Base-by-base conservation (phyloP, 2,888 invertebrate genomes). In the Noctua janthina region DNA sequence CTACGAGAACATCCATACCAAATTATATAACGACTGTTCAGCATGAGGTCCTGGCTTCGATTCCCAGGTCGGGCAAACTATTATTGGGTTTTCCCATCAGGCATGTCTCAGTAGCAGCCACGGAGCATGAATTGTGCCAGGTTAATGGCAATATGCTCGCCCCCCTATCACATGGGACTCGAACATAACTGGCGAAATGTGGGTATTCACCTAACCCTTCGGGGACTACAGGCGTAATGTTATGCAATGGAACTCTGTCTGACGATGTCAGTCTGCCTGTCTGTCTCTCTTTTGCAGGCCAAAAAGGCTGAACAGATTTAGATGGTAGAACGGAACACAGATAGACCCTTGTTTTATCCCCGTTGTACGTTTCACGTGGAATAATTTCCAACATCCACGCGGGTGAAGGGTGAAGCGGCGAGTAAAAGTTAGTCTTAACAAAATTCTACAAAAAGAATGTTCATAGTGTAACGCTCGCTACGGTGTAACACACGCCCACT, bases 401-500 rank as follows among this genome's bases (percentile, higher is more conserved):
- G 3, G n/a, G 23, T n/a, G n/a, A n/a, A 13, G 59, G 4, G 29
- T 5, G 15, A 29, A 62, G 13, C 29, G 62, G 13, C 15, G 8
- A 20, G 20, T 51, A 51, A 51, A 20, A 17, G 6, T 59, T 59
- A 46, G 46, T 46, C 46, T 46, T 10, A 10, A 46, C 46, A 10
- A 10, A 46, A 46, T 46, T 46, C 29, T 64, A 7, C 17, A 2
- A 35, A 35, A 35, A 64, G 1, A 35, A 64, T 64, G 23, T 62
- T 29, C 13, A 13, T 15, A 62, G 29, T 29, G 29, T n/a, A 23
- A 8, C 11, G 11, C 43, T 78, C 78, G 64, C 49, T n/a, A 1
- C 85, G 79, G 81, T 81, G 88, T 89, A 70, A 88, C 74, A 54
- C 0, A 17, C 49, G 20, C 29, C 74, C 74, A 46, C 51, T 46